phyloP scores from a whole-genome alignment of 53 echinoderm and acorn worm species.

The Antedon mediterranea region DNA sequence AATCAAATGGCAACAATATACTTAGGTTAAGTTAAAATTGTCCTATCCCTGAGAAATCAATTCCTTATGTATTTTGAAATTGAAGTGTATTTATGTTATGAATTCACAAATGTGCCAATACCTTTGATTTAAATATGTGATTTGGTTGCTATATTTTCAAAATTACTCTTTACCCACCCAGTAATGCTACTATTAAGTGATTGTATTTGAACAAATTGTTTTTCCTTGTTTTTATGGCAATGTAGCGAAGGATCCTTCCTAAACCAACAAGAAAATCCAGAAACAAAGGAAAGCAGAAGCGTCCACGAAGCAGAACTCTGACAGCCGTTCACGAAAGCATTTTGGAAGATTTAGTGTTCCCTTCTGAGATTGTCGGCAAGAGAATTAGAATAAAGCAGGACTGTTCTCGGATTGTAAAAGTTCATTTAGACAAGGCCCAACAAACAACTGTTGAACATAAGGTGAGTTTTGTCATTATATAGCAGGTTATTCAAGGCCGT shows the following conservation, averaged over 20 bases:
- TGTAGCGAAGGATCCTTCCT: conserved; percentile 90
- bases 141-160: no score
- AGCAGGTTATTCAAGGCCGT: no score
- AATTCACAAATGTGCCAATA: no score
- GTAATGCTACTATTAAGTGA: no score
- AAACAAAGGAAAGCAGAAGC: conserved; percentile 93
- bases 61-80: no score
- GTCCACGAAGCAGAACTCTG: conserved; percentile 80
- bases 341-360: conserved; percentile 87
- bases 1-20: no score
- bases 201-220: not conserved
- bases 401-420: conserved; percentile 67
- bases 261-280: conserved; percentile 91
- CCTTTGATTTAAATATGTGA: no score
- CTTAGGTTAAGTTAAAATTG: no score
- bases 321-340: conserved; percentile 90
- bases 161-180: no score
- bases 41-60: no score
- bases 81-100: no score
- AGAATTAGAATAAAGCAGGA: conserved; percentile 72
- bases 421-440: conserved; percentile 74
- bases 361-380: conserved; percentile 92
- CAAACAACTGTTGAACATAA: conserved; percentile 95
- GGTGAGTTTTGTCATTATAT: no score
- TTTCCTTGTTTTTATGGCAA: conserved; percentile 8